Evolutionary conservation across 2,797 vertebrate genomes (phyloP).

Genomic region (Scyliorhinus canicula): DNA sequence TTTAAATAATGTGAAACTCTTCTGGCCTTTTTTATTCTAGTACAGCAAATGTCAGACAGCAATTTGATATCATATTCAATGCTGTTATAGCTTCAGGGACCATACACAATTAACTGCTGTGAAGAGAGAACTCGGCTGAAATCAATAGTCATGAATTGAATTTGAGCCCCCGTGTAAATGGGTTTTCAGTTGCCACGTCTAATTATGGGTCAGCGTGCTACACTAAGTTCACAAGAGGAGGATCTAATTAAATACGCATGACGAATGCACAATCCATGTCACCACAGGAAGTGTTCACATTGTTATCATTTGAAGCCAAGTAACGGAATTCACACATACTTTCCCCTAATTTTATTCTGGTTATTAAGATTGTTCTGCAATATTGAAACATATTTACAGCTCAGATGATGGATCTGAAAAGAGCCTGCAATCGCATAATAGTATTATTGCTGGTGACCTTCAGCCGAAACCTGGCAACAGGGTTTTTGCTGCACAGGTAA

Average conservation of each 20-base stretch:
- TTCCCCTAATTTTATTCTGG: neutral
- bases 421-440: neutral
- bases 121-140: constrained; percentile 16
- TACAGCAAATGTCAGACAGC: neutral
- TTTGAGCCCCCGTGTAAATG: neutral
- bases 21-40: neutral
- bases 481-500: neutral
- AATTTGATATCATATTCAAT: neutral
- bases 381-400: neutral
- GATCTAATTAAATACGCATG: constrained; percentile 7
- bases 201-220: neutral
- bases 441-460: neutral
- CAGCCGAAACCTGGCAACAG: neutral
- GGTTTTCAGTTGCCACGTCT: neutral
- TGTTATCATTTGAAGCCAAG: neutral
- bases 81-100: neutral
- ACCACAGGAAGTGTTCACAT: neutral
- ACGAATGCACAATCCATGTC: neutral
- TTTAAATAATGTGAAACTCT: neutral
- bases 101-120: neutral
- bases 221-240: neutral
- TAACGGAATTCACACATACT: neutral
- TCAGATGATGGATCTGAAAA: neutral
- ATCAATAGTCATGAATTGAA: constrained; percentile 19
- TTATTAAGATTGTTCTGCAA: neutral